Percentiles rank a stretch among this genome's conserved stretches.
phyloP scores from a whole-genome alignment of 2,797 vertebrate genomes.

The Malacoctenus gilli region DNA sequence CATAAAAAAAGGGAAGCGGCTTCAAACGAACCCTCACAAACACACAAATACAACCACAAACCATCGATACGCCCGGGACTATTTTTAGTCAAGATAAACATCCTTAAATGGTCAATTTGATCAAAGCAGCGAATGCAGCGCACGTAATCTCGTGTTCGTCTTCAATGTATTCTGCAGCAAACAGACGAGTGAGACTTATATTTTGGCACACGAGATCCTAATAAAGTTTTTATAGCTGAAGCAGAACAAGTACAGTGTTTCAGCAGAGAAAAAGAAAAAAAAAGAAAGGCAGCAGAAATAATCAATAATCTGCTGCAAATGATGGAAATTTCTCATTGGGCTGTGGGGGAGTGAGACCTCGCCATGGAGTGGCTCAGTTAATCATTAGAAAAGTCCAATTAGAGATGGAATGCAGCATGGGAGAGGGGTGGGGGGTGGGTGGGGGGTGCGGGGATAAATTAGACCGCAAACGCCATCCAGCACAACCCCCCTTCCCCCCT shows the following conservation, averaged over 20 bases:
- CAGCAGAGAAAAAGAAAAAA: conserved; percentile 23
- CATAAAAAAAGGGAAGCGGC: conserved; percentile 29
- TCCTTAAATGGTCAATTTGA: conserved; percentile 32
- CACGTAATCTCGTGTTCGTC: background rate
- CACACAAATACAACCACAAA: too few relatives aligned
- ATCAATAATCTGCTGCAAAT: conserved; percentile 60
- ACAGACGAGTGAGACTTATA: too few relatives aligned
- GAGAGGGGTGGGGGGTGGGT: too few relatives aligned
- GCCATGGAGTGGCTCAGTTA: conserved; percentile 62
- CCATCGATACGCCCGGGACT: too few relatives aligned
- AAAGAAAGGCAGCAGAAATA: conserved; percentile 22
- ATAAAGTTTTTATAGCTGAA: conserved; percentile 1
- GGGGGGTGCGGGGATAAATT: conserved; percentile 76
- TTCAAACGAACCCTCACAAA: conserved; percentile 34
- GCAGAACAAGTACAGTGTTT: conserved; percentile 6
- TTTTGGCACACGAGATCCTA: too few relatives aligned
- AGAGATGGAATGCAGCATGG: conserved; percentile 62
- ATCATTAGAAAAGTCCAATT: conserved; percentile 79
- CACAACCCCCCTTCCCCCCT: too few relatives aligned
- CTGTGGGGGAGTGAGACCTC: conserved; percentile 47
- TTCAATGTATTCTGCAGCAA: background rate
- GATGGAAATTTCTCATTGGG: conserved; percentile 59
- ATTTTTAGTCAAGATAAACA: too few relatives aligned
- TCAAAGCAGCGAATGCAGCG: conserved; percentile 10
- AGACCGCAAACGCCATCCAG: too few relatives aligned